Conservation (phyloP, 2,113 vertebrate genomes). For the Phrynosoma platyrhinos region DNA sequence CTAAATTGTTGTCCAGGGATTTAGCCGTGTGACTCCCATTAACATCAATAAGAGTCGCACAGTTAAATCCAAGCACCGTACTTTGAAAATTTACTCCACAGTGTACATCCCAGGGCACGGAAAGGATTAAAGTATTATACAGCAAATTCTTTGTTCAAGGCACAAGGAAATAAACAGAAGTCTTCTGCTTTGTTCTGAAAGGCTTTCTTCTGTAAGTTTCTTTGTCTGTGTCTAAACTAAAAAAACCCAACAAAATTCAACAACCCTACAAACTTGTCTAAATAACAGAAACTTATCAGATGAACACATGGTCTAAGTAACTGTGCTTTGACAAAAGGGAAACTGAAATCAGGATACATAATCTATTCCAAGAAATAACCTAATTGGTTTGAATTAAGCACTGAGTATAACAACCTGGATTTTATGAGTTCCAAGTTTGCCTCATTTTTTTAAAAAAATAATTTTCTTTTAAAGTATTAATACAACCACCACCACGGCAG, state of each 20-base stretch:
- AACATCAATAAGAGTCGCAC: slow-evolving; percentile 74
- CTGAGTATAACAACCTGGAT: background rate
- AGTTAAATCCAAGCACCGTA: slow-evolving; percentile 70
- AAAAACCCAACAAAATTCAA: background rate
- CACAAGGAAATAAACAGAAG: slow-evolving; percentile 60
- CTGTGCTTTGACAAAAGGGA: slow-evolving; percentile 16
- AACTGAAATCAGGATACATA: slow-evolving; percentile 5
- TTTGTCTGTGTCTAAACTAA: slow-evolving; percentile 25
- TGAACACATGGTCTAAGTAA: slow-evolving; percentile 29
- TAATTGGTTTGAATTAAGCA: slow-evolving; percentile 20
- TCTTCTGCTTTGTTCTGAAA: slow-evolving; percentile 67
- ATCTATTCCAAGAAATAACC: slow-evolving; percentile 1
- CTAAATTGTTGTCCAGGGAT: slow-evolving; percentile 74
- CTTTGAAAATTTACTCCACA: slow-evolving; percentile 78
- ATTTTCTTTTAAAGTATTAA: slow-evolving; percentile 27
- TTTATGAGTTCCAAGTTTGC: background rate
- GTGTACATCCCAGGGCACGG: slow-evolving; percentile 74
- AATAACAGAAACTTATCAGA: slow-evolving; percentile 46
- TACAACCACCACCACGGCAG: background rate
- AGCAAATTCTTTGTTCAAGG: slow-evolving; percentile 71
- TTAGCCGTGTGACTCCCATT: slow-evolving; percentile 79
- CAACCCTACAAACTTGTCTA: slow-evolving; percentile 55
- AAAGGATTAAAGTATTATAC: slow-evolving; percentile 79
- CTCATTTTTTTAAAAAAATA: background rate
- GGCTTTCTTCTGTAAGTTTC: slow-evolving; percentile 57